These are phyloP conservation scores for Trialeurodes vaporariorum DNA, from an alignment of 1,140 invertebrate genomes.

Conservation along the genomic window DNA sequence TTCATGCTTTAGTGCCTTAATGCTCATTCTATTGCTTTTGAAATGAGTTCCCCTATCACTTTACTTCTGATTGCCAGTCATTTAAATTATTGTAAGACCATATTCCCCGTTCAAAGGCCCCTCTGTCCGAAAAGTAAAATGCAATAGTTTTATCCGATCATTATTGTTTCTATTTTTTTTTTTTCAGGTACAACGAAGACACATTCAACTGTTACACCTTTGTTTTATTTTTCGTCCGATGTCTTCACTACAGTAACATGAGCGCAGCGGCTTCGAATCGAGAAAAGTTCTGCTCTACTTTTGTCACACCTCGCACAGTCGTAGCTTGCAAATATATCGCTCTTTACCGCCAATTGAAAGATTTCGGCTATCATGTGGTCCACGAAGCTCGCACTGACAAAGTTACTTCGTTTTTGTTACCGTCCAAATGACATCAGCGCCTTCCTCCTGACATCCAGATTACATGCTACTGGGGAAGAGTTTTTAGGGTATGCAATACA, in stretches of 20 bases:
- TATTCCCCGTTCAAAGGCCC: too few relatives aligned
- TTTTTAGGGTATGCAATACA: too few relatives aligned
- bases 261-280: constrained; percentile 48
- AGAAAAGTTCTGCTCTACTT: constrained; percentile 58
- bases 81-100: too few relatives aligned
- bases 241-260: constrained; percentile 46
- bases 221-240: constrained; percentile 56
- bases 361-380: constrained; percentile 23
- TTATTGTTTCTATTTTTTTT: constrained; percentile 13
- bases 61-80: too few relatives aligned
- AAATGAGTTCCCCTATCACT: too few relatives aligned
- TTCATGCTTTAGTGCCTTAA: too few relatives aligned
- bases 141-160: too few relatives aligned
- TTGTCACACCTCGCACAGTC: constrained; percentile 58
- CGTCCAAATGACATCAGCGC: background rate
- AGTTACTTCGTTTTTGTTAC: background rate
- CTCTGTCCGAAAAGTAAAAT: too few relatives aligned
- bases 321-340: constrained; percentile 69
- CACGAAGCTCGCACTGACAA: background rate
- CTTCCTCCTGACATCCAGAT: too few relatives aligned
- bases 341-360: constrained; percentile 50
- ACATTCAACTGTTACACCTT: constrained; percentile 69
- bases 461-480: too few relatives aligned
- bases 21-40: too few relatives aligned
- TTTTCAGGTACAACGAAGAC: constrained; percentile 50